Conservation (phyloP, 2,113 vertebrate genomes). For the Camelus dromedarius region DNA sequence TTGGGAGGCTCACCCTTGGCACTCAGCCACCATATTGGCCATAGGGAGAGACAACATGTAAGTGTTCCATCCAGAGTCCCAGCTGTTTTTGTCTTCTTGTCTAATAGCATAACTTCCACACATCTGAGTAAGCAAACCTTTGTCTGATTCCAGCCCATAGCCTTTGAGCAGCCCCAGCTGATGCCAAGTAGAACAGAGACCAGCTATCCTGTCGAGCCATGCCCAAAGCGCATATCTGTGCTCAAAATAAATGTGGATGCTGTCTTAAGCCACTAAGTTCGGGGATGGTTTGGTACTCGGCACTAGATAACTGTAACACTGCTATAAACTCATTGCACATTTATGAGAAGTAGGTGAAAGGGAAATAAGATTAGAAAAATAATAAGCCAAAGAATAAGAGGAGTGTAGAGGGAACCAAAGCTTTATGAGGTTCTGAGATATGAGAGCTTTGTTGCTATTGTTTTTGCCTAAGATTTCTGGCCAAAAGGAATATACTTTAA, state of each 20-base stretch:
- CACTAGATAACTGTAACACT: not conserved
- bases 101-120: not conserved
- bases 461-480: not conserved
- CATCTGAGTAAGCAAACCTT: not conserved
- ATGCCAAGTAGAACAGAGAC: not conserved
- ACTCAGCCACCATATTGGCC: not conserved
- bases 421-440: slow-evolving; percentile 21
- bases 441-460: not conserved
- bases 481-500: slow-evolving; percentile 2
- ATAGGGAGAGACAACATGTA: not conserved
- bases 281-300: not conserved
- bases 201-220: not conserved
- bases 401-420: not conserved
- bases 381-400: slow-evolving; percentile 19
- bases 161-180: not conserved
- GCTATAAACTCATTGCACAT: not conserved
- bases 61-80: not conserved
- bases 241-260: not conserved
- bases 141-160: not conserved
- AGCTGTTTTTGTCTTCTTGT: not conserved
- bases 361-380: not conserved
- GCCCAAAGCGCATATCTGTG: no score
- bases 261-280: not conserved
- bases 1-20: not conserved
- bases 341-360: not conserved